A percentile compares a stretch with the other conserved stretches of the same genome.
These are phyloP conservation scores for Acrobasis suavella DNA, from an alignment of 2,888 invertebrate genomes.

Conservation along the genomic window DNA sequence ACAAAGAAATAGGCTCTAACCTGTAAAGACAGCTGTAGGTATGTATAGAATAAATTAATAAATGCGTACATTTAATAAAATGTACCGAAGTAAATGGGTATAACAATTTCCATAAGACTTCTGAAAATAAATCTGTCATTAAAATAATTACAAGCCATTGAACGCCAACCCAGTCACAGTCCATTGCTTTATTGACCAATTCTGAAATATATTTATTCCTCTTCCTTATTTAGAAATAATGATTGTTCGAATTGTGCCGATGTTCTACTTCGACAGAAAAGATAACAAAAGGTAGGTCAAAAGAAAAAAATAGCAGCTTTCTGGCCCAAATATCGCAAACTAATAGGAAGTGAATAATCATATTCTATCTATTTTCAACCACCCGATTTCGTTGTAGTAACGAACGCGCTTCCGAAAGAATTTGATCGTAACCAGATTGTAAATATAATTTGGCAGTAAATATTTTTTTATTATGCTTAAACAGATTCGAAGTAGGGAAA, in stretches of 20 bases:
- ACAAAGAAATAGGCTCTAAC: too few species aligned
- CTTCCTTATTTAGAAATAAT: not conserved
- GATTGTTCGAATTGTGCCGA: not conserved
- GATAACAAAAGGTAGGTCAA: not conserved
- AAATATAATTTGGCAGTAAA: not conserved
- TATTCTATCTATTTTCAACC: slow-evolving; percentile 6
- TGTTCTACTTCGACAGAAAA: not conserved
- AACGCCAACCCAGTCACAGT: not conserved
- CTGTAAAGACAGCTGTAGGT: too few species aligned
- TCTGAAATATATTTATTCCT: not conserved
- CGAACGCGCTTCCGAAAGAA: not conserved
- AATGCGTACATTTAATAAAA: too few species aligned
- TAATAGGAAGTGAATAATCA: slow-evolving; percentile 3
- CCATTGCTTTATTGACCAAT: not conserved
- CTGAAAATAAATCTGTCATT: too few species aligned
- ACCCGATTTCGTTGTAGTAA: slow-evolving; percentile 9
- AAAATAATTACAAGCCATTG: too few species aligned
- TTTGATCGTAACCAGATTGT: not conserved
- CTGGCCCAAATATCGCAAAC: slow-evolving; percentile 7
- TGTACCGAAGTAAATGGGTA: too few species aligned
- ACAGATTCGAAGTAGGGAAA: too few species aligned
- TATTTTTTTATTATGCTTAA: not conserved
- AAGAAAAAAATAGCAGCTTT: slow-evolving; percentile 4
- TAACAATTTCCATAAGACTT: too few species aligned
- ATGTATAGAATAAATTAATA: too few species aligned